Evolutionary conservation across 1,140 invertebrate species (phyloP).

Genomic region (Tachypleus tridentatus): DNA sequence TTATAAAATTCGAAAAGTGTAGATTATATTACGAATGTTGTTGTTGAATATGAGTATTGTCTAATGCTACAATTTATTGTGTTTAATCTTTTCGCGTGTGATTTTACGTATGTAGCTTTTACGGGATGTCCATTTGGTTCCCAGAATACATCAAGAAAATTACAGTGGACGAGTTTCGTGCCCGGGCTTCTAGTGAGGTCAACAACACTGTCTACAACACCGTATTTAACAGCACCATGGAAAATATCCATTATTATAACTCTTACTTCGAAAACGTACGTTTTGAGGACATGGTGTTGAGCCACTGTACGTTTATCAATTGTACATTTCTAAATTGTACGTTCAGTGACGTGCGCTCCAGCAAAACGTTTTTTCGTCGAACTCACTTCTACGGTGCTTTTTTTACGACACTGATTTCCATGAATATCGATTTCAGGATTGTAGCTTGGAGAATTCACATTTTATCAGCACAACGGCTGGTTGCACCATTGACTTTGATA

Average conservation of each 20-base stretch:
- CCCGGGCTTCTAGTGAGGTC: conserved; percentile 13
- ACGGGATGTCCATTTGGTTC: conserved; percentile 44
- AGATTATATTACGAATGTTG: neutral
- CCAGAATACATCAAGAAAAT: conserved; percentile 41
- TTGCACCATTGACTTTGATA: conserved; percentile 31
- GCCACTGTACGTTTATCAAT: conserved; percentile 29
- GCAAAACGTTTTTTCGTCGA: conserved; percentile 29
- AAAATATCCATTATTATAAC: conserved; percentile 28
- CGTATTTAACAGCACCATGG: conserved; percentile 18
- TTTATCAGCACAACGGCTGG: conserved; percentile 26
- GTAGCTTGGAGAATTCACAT: conserved; percentile 23
- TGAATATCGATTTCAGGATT: conserved; percentile 28
- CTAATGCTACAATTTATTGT: too few species aligned
- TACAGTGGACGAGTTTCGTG: conserved; percentile 32
- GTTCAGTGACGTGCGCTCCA: conserved; percentile 29
- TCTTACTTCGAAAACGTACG: conserved; percentile 25
- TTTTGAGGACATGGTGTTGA: conserved; percentile 28
- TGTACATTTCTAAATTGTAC: conserved; percentile 27
- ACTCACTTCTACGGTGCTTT: conserved; percentile 23
- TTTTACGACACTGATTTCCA: conserved; percentile 33
- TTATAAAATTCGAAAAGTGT: neutral
- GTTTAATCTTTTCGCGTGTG: too few species aligned
- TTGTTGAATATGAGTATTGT: neutral
- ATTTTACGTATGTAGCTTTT: conserved; percentile 33
- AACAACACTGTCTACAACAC: conserved; percentile 2